Conservation (phyloP, 2,888 invertebrate genomes). For the Chrysodeixis includens region DNA sequence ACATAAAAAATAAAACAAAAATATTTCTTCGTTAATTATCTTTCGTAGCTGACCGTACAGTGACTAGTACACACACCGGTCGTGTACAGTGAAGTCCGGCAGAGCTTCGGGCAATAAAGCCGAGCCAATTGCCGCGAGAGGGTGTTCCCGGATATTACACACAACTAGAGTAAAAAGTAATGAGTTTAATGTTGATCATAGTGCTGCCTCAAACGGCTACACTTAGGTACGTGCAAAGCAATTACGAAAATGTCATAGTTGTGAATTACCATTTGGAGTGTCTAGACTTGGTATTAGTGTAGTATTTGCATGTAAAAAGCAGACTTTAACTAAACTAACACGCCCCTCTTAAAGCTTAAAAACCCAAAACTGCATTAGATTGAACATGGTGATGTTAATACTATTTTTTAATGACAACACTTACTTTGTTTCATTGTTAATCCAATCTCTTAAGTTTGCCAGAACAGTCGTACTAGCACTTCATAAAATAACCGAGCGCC, state of each 20-base stretch:
- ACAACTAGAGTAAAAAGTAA: background rate
- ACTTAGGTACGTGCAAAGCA: background rate
- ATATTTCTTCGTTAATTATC: too few relatives aligned
- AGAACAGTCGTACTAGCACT: background rate
- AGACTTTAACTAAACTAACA: too few relatives aligned
- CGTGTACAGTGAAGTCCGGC: background rate
- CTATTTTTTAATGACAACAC: background rate
- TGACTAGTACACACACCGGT: background rate
- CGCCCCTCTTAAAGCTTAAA: too few relatives aligned
- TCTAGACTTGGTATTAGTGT: too few relatives aligned
- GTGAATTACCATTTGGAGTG: background rate
- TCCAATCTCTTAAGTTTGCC: background rate
- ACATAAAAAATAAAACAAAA: too few relatives aligned
- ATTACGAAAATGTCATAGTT: background rate
- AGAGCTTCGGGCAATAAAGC: background rate
- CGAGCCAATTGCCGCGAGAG: background rate
- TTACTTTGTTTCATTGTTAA: background rate
- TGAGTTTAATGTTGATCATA: background rate
- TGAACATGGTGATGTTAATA: too few relatives aligned
- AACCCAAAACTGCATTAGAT: too few relatives aligned
- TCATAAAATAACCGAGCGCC: background rate
- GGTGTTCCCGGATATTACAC: background rate
- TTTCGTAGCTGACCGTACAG: too few relatives aligned
- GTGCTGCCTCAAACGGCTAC: background rate
- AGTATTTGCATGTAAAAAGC: too few relatives aligned